Evolutionary conservation across 2,888 invertebrate genomes (phyloP).

Genomic region (Glaucopsyche alexis): DNA sequence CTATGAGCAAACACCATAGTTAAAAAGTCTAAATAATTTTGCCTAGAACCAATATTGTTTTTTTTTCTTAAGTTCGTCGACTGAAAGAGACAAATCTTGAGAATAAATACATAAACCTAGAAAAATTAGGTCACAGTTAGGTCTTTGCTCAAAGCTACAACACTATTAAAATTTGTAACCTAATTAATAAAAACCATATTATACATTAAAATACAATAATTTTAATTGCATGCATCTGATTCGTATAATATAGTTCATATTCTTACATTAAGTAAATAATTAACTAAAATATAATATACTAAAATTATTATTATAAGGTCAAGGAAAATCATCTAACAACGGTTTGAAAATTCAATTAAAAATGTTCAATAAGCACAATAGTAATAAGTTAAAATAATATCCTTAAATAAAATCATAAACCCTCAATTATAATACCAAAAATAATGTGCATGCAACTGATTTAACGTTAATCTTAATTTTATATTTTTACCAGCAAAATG

Average conservation of each 20-base stretch:
- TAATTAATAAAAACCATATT: too few species aligned
- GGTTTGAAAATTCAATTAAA: too few species aligned
- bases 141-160: slow-evolving; percentile 15
- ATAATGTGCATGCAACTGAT: too few species aligned
- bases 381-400: background rate
- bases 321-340: background rate
- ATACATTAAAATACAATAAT: background rate
- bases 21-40: background rate
- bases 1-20: slow-evolving; percentile 37
- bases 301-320: background rate
- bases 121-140: background rate
- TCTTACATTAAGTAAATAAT: background rate
- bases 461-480: too few species aligned
- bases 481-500: too few species aligned
- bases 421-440: too few species aligned
- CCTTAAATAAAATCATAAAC: too few species aligned
- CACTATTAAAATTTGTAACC: background rate
- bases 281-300: background rate
- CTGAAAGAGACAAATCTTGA: too few species aligned
- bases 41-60: too few species aligned
- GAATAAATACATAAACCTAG: too few species aligned
- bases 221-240: slow-evolving; percentile 3
- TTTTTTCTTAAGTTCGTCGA: too few species aligned
- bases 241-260: background rate
- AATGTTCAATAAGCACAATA: too few species aligned